These are phyloP conservation scores for Pyrocoelia pectoralis DNA, from an alignment of 2,888 invertebrate species.

Conservation along the genomic window DNA sequence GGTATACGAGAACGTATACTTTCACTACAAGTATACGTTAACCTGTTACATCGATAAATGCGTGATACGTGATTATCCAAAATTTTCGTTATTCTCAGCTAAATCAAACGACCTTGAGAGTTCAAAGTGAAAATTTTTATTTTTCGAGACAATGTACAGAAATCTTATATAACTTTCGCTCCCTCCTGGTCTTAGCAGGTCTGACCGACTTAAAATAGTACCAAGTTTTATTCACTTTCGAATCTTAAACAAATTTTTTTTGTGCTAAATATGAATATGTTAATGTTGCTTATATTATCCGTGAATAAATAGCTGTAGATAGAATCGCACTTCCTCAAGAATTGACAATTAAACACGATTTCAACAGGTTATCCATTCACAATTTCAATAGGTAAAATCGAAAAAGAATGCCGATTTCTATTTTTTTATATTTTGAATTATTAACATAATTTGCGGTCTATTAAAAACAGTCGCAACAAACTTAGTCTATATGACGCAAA, in stretches of 20 bases:
- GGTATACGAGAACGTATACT: slow-evolving; percentile 5
- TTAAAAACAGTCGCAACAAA: background rate
- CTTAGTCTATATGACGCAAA: background rate
- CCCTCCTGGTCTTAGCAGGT: background rate
- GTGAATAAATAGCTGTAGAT: too few species aligned
- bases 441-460: background rate
- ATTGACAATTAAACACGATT: too few species aligned
- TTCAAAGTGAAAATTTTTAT: slow-evolving; percentile 24
- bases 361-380: too few species aligned
- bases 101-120: slow-evolving; percentile 24
- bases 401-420: background rate
- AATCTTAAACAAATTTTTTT: background rate
- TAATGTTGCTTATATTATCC: too few species aligned
- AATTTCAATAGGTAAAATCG: too few species aligned
- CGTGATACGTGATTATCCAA: background rate
- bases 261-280: too few species aligned
- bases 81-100: slow-evolving; percentile 25
- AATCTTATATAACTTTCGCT: slow-evolving; percentile 20
- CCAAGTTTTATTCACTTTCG: background rate
- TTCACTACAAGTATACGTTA: slow-evolving; percentile 13
- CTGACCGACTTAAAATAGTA: slow-evolving; percentile 8
- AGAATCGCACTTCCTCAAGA: too few species aligned
- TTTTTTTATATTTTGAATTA: background rate
- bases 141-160: slow-evolving; percentile 3
- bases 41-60: slow-evolving; percentile 4